Evolutionary conservation across 1,140 invertebrate species (phyloP).

Genomic region (Formica exsecta): DNA sequence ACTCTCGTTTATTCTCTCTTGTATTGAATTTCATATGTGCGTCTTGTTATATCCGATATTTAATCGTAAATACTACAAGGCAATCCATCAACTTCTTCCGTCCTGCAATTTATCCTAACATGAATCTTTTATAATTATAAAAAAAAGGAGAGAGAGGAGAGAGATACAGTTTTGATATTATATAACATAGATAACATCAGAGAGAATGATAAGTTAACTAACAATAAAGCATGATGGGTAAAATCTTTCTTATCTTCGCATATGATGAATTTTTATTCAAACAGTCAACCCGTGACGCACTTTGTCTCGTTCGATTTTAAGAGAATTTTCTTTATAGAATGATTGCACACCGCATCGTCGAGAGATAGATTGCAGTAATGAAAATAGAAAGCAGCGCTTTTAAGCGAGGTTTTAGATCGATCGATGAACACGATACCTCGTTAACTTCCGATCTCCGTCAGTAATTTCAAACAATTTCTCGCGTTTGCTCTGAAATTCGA

Average conservation of each 20-base stretch:
- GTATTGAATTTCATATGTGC: slow-evolving; percentile 24
- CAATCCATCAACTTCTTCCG: slow-evolving; percentile 10
- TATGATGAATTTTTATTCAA: neutral
- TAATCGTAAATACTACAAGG: slow-evolving; percentile 28
- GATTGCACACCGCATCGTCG: neutral
- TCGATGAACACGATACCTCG: slow-evolving; percentile 35
- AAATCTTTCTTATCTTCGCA: neutral
- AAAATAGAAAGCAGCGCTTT: neutral
- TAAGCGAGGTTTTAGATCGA: neutral
- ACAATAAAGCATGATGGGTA: neutral
- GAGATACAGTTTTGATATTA: slow-evolving; percentile 11
- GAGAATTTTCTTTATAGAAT: neutral
- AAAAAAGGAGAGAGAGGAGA: neutral
- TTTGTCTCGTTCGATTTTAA: slow-evolving; percentile 12
- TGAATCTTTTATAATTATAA: neutral
- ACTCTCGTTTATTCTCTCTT: neutral
- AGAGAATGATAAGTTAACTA: slow-evolving; percentile 5
- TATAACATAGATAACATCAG: neutral
- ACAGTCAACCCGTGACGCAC: neutral
- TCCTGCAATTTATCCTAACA: slow-evolving; percentile 3
- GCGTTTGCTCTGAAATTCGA: slow-evolving; percentile 34
- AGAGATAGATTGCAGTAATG: neutral
- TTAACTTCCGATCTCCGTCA: slow-evolving; percentile 49
- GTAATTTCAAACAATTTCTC: slow-evolving; percentile 50
- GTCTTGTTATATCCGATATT: neutral